Percentiles rank a stretch among this genome's conserved stretches.
Conservation (phyloP, 2,888 invertebrate genomes). For the Diploptera punctata region DNA sequence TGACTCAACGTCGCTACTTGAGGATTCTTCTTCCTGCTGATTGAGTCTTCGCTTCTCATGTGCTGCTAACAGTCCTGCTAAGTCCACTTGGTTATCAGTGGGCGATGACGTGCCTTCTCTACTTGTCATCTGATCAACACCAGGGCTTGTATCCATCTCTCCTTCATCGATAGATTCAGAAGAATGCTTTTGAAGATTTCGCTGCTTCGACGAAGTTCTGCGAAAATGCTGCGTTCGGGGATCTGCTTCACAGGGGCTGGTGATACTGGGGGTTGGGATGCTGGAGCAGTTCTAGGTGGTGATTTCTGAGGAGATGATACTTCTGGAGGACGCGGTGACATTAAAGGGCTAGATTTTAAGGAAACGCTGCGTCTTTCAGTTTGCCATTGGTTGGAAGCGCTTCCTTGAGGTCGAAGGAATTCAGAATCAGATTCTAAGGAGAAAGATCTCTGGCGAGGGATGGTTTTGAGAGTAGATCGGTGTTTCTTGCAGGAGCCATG, state of each 20-base stretch:
- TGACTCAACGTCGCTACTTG: constrained; percentile 28
- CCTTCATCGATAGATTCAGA: constrained; percentile 52
- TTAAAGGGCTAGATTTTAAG: constrained; percentile 51
- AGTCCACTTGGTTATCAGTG: constrained; percentile 37
- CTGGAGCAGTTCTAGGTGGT: constrained; percentile 18
- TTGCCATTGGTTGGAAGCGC: constrained; percentile 45
- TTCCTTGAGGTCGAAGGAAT: constrained; percentile 41
- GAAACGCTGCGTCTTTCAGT: constrained; percentile 51
- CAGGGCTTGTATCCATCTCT: constrained; percentile 46
- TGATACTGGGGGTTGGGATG: constrained; percentile 40
- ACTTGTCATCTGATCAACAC: constrained; percentile 2
- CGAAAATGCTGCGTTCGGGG: constrained; percentile 52
- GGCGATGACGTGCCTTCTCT: background rate
- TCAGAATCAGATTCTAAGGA: constrained; percentile 52
- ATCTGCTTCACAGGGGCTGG: constrained; percentile 44
- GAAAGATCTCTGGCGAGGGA: constrained; percentile 51
- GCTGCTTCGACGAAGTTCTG: constrained; percentile 53
- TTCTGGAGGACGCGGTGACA: constrained; percentile 43
- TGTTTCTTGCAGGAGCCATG: constrained; percentile 36
- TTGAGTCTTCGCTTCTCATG: constrained; percentile 49
- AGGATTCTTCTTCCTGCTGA: constrained; percentile 46
- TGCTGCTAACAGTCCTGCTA: constrained; percentile 49
- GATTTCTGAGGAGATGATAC: constrained; percentile 40
- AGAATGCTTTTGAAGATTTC: constrained; percentile 55
- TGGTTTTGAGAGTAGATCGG: constrained; percentile 43